These are phyloP conservation scores for Copidosoma aretas DNA, from an alignment of 2,888 invertebrate species.

Conservation along the genomic window DNA sequence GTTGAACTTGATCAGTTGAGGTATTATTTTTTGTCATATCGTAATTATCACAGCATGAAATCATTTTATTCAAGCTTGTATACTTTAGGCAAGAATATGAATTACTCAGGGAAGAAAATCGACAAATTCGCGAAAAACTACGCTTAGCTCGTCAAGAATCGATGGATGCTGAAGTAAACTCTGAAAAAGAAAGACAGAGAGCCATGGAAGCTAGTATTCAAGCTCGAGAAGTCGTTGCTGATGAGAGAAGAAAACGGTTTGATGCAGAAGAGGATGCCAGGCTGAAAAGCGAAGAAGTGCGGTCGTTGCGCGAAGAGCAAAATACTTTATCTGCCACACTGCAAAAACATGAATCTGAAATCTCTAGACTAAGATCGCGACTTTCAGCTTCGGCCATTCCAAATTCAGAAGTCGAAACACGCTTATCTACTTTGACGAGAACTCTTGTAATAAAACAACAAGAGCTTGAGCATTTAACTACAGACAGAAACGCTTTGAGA, in stretches of 20 bases:
- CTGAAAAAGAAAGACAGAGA: constrained; percentile 62
- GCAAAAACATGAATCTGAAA: constrained; percentile 67
- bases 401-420: constrained; percentile 56
- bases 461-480: constrained; percentile 80
- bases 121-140: constrained; percentile 62
- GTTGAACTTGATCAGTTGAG: constrained; percentile 71
- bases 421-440: constrained; percentile 70
- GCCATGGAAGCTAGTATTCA: constrained; percentile 59
- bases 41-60: neutral
- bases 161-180: constrained; percentile 52
- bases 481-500: constrained; percentile 84
- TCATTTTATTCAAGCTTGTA: constrained; percentile 42
- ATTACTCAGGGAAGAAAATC: constrained; percentile 67
- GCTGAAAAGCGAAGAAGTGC: constrained; percentile 61
- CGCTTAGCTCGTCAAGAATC: constrained; percentile 64
- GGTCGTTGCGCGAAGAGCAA: constrained; percentile 66
- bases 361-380: constrained; percentile 67
- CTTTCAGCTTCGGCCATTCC: constrained; percentile 60
- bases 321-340: constrained; percentile 63
- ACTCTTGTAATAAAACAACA: constrained; percentile 86
- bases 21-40: constrained; percentile 49
- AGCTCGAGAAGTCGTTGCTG: constrained; percentile 57
- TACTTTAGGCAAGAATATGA: constrained; percentile 66
- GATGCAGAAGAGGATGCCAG: constrained; percentile 63
- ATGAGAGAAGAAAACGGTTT: constrained; percentile 61